Evolutionary conservation across 2,113 vertebrate genomes (phyloP).

Genomic region (Tragelaphus imberbis): DNA sequence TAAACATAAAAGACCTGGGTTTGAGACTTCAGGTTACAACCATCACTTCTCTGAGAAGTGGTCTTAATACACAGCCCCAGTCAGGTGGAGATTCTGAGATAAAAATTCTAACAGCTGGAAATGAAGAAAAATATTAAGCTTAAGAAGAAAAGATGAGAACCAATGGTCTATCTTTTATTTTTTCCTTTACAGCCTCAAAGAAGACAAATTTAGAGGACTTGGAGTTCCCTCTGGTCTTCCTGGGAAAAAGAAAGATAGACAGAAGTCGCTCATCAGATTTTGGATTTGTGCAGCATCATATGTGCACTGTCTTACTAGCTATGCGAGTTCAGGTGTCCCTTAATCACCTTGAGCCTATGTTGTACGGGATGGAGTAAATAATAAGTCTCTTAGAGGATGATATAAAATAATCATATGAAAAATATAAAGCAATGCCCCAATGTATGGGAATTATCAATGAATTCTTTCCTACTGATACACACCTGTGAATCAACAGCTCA

Average conservation of each 20-base stretch:
- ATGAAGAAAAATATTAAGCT: neutral
- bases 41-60: neutral
- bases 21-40: neutral
- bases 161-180: neutral
- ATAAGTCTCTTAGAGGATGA: neutral
- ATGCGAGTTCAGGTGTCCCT: neutral
- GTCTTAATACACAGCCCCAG: neutral
- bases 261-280: conserved; percentile 62
- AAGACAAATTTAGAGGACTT: neutral
- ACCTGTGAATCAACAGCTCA: neutral
- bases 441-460: neutral
- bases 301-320: conserved; percentile 79
- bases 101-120: neutral
- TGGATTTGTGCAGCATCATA: conserved; percentile 80
- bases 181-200: neutral
- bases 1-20: neutral
- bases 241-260: neutral
- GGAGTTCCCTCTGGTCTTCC: neutral
- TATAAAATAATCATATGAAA: neutral
- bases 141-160: neutral
- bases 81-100: neutral
- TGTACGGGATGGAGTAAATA: neutral
- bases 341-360: neutral
- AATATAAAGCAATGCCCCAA: neutral
- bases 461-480: neutral